Evolutionary conservation across 2,888 invertebrate species (phyloP), one percentile per base, ranked within the genome.

Genomic region (Agrotis segetum): DNA sequence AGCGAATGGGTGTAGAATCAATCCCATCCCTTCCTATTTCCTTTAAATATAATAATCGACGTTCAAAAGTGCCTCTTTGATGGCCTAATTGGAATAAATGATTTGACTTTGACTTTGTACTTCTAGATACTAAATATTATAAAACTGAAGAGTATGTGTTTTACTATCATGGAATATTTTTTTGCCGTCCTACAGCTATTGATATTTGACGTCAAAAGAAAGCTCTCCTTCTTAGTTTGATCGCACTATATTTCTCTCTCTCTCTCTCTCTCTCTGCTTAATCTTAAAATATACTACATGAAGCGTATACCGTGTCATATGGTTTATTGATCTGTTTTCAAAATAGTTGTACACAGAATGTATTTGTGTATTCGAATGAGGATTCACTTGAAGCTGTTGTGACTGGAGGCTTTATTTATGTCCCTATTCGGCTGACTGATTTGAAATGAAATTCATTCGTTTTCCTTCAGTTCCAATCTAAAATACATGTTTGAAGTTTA

Each of bases 321-420:
- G 19, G 19, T 24, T 44, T 63, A 63, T 74, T 63, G 63, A 74
- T 74, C 53, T 74, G 52, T 46, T 67, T 59, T 14, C 14, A 24
- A 67, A 62, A 63, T 74, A 67, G 52, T 66, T 21, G 17, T 5
- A 17, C 29, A 21, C 17, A 17, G 29, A 70, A 29, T 44, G 29
- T 55, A 49, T 60, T 47, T 49, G n/a, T 24, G n/a, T 73, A 55
- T n/a, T 49, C 9, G 13, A 29, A 9, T 16, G 21, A 29, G 17
- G 17, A 40, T 58, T 56, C 14, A 24, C 40, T 24, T 24, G 13
- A 49, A 19, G 44, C 44, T 19, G 9, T 58, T 29, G 14, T 50
- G 29, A 29, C 17, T 58, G 29, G 21, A 21, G 21, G 6, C 7
- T 34, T 11, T 46, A 40, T 21, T 5, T n/a, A 6, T 5, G 3